Base-by-base conservation (phyloP, 2,797 vertebrate genomes). In the Alcedo atthis region DNA sequence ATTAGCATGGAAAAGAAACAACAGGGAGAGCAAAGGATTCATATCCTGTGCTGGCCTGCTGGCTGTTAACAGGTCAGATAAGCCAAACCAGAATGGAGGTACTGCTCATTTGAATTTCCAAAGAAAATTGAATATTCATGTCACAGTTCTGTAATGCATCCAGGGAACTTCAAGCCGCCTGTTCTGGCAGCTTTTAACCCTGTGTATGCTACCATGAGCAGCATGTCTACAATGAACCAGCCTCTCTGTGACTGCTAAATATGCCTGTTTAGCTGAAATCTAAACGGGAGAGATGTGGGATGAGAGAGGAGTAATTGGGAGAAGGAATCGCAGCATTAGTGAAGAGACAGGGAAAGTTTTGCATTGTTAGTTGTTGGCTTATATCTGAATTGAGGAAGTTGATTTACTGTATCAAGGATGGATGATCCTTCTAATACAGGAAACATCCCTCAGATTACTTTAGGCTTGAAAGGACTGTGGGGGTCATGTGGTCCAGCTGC, bases 31-130 rank as follows among this genome's bases (percentile, higher is more conserved):
- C 46, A 81, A 28, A 62, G 43, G 26, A 77, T 74, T 84, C 18
- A 4, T 89, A 66, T 89, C 42, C 49, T 89, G 5, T 71, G 48
- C 55, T 89, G 63, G 22, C 63, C 85, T 89, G 25, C 48, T 49
- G 46, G 25, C 68, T 91, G 28, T 77, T 89, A 92, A 48, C 37
- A 84, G 61, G 66, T 85, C 73, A 89, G 71, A 55, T 87, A 91
- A 96, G 25, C 37, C 57, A 68, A 85, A 94, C 32, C 45, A 58
- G 53, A 64, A 79, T 58, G 75, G 32, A 75, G n/a, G n/a, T 18
- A 45, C 22, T 28, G 15, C 28, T 88, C 6, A 5, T 76, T 81
- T 87, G 58, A 54, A 61, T 77, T 22, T 81, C 48, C 12, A 57
- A 46, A 53, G 46, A 63, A 89, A 81, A 53, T 37, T 26, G 48